A percentile compares a stretch with the other conserved stretches of the same genome.
Evolutionary conservation across 2,113 vertebrate genomes (phyloP).

Genomic region (Garra rufa): DNA sequence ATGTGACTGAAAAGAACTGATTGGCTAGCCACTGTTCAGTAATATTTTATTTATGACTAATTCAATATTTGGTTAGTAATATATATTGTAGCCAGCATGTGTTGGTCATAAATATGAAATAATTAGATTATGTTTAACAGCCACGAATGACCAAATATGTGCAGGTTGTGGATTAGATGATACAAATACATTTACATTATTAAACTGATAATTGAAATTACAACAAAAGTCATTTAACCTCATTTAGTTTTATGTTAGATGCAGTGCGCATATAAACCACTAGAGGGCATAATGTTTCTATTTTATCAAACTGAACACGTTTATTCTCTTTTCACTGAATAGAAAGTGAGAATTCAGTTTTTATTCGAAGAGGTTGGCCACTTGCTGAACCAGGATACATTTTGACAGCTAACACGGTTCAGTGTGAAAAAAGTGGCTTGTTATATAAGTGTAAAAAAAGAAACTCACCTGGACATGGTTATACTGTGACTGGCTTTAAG

Average conservation of each 20-base stretch:
- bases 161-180: not conserved
- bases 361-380: slow-evolving; percentile 6
- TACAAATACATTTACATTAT: not conserved
- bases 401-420: not conserved
- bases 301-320: not conserved
- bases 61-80: not conserved
- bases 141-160: not conserved
- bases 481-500: slow-evolving; percentile 4
- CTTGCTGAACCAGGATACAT: slow-evolving; percentile 5
- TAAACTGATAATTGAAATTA: not conserved
- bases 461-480: slow-evolving; percentile 14
- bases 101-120: not conserved
- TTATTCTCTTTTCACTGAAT: not conserved
- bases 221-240: not conserved
- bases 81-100: not conserved
- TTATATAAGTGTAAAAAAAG: not conserved
- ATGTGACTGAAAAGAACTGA: not conserved
- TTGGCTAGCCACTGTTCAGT: slow-evolving; percentile 49
- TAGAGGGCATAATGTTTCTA: slow-evolving; percentile 42
- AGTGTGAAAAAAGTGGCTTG: slow-evolving; percentile 1
- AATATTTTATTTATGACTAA: slow-evolving; percentile 30
- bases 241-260: not conserved
- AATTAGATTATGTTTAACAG: not conserved
- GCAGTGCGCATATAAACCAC: slow-evolving; percentile 10
- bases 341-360: not conserved